These are phyloP conservation scores for Melanotaenia trifasciata DNA, from an alignment of 2,797 vertebrate genomes.

Conservation along the genomic window DNA sequence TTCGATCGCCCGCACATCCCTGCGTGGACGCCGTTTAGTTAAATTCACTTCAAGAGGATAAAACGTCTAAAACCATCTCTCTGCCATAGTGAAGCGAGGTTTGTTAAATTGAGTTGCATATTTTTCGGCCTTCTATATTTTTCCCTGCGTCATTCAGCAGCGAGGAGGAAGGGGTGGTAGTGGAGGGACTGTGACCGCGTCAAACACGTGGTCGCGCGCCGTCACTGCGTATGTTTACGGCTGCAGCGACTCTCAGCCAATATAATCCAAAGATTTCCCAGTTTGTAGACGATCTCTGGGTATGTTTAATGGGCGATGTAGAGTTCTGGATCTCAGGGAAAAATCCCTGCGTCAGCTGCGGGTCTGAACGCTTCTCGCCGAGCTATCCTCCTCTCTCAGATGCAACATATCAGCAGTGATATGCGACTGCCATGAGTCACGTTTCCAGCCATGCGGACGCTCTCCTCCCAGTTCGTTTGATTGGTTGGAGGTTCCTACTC, in stretches of 20 bases:
- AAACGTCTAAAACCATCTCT: neutral
- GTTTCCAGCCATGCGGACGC: conserved; percentile 53
- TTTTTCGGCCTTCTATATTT: neutral
- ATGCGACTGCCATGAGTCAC: conserved; percentile 48
- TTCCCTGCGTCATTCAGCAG: conserved; percentile 51
- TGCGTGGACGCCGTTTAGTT: neutral
- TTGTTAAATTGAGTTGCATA: neutral
- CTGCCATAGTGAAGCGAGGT: neutral
- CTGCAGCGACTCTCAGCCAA: neutral
- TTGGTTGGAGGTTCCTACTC: conserved; percentile 48
- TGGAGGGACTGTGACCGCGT: conserved; percentile 13
- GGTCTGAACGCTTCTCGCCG: too few relatives aligned
- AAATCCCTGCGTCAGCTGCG: too few relatives aligned
- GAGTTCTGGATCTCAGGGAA: too few relatives aligned
- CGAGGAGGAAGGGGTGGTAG: neutral
- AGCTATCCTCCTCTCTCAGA: too few relatives aligned
- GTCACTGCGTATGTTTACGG: conserved; percentile 52
- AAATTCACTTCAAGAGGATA: neutral
- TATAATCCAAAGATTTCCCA: too few relatives aligned
- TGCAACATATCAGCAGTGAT: too few relatives aligned
- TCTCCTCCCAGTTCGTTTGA: conserved; percentile 58
- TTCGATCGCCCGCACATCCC: neutral
- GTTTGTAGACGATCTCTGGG: too few relatives aligned
- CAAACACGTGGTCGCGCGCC: conserved; percentile 60
- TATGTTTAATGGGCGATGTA: too few relatives aligned